Evolutionary conservation across 2,888 invertebrate species (phyloP), one percentile per base, ranked within the genome.

Genomic region (Tinea pellionella): DNA sequence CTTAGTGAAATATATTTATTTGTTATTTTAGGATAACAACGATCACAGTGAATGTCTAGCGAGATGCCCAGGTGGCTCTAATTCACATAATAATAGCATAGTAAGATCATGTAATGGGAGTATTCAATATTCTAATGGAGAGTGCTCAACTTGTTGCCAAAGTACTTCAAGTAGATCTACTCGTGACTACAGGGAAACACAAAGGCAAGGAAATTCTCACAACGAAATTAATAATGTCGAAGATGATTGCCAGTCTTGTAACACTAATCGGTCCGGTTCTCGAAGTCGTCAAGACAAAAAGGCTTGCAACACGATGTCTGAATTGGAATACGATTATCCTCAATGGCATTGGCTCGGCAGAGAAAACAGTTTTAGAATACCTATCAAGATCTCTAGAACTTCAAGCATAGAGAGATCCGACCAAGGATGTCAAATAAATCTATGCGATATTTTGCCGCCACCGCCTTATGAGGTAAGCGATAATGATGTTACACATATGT

Each of bases 371-470:
- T 87, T 87, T 80, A 86, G 86, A 82, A 87, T 86, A 73, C 86
- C 86, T 68, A 80, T 86, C 72, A 86, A 78, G 72, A 73, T 78
- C 68, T 72, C 82, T 68, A 77, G 85, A 75, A 80, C 85, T 74
- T 83, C 85, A 72, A 59, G 58, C 68, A 79, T 80, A 68, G 78
- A 80, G 70, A 79, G 81, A 73, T 83, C 85, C 69, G 87, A 86
- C 68, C 86, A 85, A 72, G 81, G 86, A 74, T 87, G 87, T 80
- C 88, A 88, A 80, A 84, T 88, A 72, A 91, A 90, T 80, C 90
- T 90, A 81, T 90, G 90, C 78, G 90, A 91, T 78, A 90, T 90
- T 88, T 73, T 91, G 66, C 90, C 90, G 62, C 90, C 90, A 65
- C 90, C 90, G 47, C 90, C 90, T 65, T 90, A 90, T 74, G 90